Percentiles rank a stretch among this genome's conserved stretches.
phyloP scores from a whole-genome alignment of 2,797 vertebrate genomes.

The Cossypha heuglini region DNA sequence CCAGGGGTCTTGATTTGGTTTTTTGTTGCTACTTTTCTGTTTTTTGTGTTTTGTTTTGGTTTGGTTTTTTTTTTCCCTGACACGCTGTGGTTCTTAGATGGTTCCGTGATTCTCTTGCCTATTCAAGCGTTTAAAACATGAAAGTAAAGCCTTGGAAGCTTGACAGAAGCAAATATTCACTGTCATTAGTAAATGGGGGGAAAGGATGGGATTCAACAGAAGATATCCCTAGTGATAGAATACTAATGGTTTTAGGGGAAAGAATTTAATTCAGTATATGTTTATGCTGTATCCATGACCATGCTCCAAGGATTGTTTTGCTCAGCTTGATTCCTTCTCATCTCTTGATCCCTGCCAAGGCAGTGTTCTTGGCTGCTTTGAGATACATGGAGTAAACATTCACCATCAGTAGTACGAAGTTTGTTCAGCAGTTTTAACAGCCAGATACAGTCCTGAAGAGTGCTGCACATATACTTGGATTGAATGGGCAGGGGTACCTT shows the following conservation, averaged over 20 bases:
- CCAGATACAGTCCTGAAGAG: background rate
- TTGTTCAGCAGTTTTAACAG: background rate
- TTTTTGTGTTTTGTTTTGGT: background rate
- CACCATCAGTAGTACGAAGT: fast-evolving
- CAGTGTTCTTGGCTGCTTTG: background rate
- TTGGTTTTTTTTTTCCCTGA: too few species aligned
- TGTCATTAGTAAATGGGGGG: background rate
- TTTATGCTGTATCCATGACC: background rate
- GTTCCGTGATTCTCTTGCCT: background rate
- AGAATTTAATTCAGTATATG: background rate
- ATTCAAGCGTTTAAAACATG: background rate
- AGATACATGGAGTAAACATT: background rate
- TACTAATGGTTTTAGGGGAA: background rate
- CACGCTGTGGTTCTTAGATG: background rate
- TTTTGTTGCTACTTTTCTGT: background rate
- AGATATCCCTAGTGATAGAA: background rate
- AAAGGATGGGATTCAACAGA: background rate
- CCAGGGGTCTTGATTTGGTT: background rate
- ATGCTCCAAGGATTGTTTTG: background rate
- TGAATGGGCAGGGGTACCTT: background rate
- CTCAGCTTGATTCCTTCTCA: background rate
- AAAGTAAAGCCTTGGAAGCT: background rate
- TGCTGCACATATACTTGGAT: background rate
- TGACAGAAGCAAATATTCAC: background rate
- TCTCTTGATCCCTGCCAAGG: background rate